phyloP scores from a whole-genome alignment of 2,113 vertebrate genomes.

The Myrmecobius fasciatus region DNA sequence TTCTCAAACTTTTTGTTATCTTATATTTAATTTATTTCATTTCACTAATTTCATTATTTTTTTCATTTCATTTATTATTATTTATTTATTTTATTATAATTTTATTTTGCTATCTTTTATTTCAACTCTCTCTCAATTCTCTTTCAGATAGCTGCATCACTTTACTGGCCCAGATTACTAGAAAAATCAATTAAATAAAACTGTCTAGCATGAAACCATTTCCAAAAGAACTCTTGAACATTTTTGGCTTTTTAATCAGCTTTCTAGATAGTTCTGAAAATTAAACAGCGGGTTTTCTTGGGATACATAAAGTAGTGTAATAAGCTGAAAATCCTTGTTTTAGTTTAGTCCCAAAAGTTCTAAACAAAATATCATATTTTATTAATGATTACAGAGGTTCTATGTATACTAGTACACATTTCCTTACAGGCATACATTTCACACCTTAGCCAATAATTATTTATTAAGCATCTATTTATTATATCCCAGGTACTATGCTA shows the following conservation, averaged over 20 bases:
- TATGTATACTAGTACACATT: neutral
- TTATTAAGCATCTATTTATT: no score
- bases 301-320: neutral
- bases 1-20: neutral
- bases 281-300: constrained; percentile 35
- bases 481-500: neutral
- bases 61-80: no score
- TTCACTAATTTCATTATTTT: no score
- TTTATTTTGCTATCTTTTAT: neutral
- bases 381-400: neutral
- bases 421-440: neutral
- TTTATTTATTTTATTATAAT: no score
- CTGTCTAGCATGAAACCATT: neutral
- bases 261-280: constrained; percentile 36
- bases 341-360: constrained; percentile 30
- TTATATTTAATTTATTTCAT: neutral
- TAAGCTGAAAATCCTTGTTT: constrained; percentile 39
- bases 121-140: neutral
- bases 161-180: neutral
- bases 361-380: neutral
- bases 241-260: neutral
- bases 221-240: neutral
- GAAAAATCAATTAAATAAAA: constrained; percentile 33
- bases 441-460: no score
- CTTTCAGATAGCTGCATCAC: neutral